Base-by-base conservation (phyloP, 2,888 invertebrate genomes). In the Helicoverpa assulta region DNA sequence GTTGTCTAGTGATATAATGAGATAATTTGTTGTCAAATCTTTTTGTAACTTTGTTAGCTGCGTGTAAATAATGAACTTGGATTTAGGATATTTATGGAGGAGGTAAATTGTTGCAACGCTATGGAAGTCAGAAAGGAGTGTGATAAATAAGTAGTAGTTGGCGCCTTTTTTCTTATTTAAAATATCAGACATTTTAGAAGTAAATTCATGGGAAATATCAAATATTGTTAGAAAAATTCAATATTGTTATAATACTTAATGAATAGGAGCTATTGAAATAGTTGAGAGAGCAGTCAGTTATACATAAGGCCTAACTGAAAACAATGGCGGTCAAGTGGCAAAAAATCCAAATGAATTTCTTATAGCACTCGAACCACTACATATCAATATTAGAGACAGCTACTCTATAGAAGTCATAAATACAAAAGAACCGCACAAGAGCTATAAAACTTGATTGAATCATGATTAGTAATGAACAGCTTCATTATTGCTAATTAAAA, bases 11-110 rank as follows among this genome's bases (percentile, higher is more conserved):
- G 85, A 86, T 88, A 89, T 89, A 90, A 90, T 90, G 89, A 89
- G 88, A 89, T 91, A 92, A 92, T 93, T 92, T 92, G 91, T 92
- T 91, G 86, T 87, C 87, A 82, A 87, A 86, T 84, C 82, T 82
- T 86, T 89, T 88, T 87, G 86, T 84, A 68, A 66, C 78, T 78
- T 70, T 83, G 84, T 83, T 83, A 71, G 74, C 67, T 73, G n/a
- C 2, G 65, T 67, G 70, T 84, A 57, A 68, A 75, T 64, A 75
- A 80, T 78, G 65, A 56, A 69, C 72, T 68, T 76, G 73, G 67
- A 70, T 72, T 72, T 61, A 62, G 69, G 67, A 68, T 70, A 78
- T 77, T 84, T 83, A 81, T 82, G 26, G 55, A 29, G 1, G n/a
- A 57, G 16, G 54, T 19, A 53, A 61, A 40, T 62, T 65, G 14